Conservation (phyloP, 64 coral and sea anemone genomes). For the Anthopleura sola region DNA sequence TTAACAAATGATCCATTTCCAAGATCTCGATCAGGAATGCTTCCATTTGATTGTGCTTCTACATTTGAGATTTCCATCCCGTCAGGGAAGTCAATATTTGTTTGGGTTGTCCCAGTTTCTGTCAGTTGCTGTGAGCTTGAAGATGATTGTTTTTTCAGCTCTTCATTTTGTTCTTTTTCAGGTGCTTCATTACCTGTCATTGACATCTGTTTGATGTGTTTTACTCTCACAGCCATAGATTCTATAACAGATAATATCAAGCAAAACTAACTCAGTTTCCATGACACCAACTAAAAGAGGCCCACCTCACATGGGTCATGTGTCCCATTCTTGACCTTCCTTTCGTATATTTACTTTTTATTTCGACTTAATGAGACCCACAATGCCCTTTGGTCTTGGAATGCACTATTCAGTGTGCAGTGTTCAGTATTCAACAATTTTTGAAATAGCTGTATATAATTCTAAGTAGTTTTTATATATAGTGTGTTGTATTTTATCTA, state of each 20-base stretch:
- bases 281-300: background rate
- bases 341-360: no score
- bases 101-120: slow-evolving; percentile 1
- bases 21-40: background rate
- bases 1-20: background rate
- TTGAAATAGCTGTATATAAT: no score
- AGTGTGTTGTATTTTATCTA: no score
- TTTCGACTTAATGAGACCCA: no score
- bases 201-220: slow-evolving; percentile 45
- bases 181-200: background rate
- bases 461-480: no score
- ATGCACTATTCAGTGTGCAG: no score
- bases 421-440: no score
- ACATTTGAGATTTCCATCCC: background rate
- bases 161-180: background rate
- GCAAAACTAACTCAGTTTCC: background rate
- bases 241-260: slow-evolving; percentile 39
- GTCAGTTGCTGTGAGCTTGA: background rate
- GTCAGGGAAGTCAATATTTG: background rate
- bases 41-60: background rate
- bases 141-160: background rate
- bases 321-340: no score
- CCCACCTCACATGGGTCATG: no score
- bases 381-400: no score
- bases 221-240: slow-evolving; percentile 76